Conservation (phyloP, 2,113 vertebrate genomes). For the Rana temporaria region DNA sequence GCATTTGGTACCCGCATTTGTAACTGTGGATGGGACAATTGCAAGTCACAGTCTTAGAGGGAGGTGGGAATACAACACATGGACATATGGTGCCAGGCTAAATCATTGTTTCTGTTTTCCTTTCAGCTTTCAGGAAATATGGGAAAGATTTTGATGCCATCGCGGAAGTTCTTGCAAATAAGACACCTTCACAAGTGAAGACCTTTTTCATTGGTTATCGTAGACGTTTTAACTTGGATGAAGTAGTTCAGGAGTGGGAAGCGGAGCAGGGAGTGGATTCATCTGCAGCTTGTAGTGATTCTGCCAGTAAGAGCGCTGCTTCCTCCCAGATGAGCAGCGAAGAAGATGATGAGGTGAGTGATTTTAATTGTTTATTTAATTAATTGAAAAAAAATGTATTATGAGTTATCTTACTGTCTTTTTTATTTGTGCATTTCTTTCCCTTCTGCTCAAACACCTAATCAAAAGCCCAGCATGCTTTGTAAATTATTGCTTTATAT, state of each 20-base stretch:
- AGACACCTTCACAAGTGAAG: conserved; percentile 86
- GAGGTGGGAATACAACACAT: neutral
- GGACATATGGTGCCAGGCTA: neutral
- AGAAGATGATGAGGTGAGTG: conserved; percentile 79
- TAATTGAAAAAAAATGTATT: no score
- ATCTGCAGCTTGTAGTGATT: conserved; percentile 61
- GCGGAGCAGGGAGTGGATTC: conserved; percentile 81
- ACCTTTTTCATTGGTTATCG: conserved; percentile 91
- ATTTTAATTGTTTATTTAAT: no score
- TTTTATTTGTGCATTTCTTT: no score
- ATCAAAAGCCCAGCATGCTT: no score
- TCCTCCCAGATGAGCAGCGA: conserved; percentile 63
- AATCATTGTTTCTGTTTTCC: neutral
- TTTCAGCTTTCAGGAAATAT: conserved; percentile 84
- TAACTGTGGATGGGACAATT: neutral
- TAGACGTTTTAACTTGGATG: conserved; percentile 88
- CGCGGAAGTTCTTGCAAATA: conserved; percentile 88
- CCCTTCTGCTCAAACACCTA: no score
- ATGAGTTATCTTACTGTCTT: no score
- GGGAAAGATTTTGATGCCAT: conserved; percentile 88
- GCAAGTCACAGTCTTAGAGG: neutral
- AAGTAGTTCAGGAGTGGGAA: conserved; percentile 90
- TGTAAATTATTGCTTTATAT: no score
- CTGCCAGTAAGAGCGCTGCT: conserved; percentile 61
- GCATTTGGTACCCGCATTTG: no score